These are phyloP conservation scores for Macrostomum lignano DNA, from an alignment of 1,140 invertebrate species.

Conservation along the genomic window DNA sequence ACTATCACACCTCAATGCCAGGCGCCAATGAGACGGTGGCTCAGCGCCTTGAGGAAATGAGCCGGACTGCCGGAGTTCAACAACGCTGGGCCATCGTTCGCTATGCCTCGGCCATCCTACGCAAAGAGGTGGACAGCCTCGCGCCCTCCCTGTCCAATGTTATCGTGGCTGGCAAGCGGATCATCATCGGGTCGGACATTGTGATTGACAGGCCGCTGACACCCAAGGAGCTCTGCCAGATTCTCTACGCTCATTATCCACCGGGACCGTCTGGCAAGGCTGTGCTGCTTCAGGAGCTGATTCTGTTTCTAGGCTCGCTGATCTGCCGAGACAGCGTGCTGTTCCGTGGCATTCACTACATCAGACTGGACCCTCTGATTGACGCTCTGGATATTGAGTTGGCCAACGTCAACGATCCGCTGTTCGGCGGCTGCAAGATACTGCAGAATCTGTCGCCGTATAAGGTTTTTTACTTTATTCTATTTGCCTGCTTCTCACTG, in stretches of 20 bases:
- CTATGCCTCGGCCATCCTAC: constrained; percentile 62
- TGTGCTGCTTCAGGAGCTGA: constrained; percentile 76
- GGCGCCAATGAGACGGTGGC: no score
- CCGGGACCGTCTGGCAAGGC: constrained; percentile 65
- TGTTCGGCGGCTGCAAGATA: no score
- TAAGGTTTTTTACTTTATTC: no score
- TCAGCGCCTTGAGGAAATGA: no score
- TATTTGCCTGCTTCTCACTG: no score
- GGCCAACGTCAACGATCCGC: no score
- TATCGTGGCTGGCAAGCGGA: constrained; percentile 80
- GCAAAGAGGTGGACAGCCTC: constrained; percentile 79
- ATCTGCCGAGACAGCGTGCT: constrained; percentile 67
- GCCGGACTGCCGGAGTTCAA: no score
- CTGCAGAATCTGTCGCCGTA: no score
- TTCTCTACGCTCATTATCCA: constrained; percentile 29
- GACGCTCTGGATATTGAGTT: no score
- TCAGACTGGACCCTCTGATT: no score
- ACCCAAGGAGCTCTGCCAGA: constrained; percentile 46
- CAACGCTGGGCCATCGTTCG: constrained; percentile 64
- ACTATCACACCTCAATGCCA: no score
- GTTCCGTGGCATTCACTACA: no score
- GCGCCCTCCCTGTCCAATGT: constrained; percentile 88
- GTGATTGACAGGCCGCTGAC: constrained; percentile 74
- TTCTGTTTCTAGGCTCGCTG: constrained; percentile 72
- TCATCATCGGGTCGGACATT: constrained; percentile 44